Evolutionary conservation across 2,797 vertebrate genomes (phyloP).

Genomic region (Pangasius larnaudii): DNA sequence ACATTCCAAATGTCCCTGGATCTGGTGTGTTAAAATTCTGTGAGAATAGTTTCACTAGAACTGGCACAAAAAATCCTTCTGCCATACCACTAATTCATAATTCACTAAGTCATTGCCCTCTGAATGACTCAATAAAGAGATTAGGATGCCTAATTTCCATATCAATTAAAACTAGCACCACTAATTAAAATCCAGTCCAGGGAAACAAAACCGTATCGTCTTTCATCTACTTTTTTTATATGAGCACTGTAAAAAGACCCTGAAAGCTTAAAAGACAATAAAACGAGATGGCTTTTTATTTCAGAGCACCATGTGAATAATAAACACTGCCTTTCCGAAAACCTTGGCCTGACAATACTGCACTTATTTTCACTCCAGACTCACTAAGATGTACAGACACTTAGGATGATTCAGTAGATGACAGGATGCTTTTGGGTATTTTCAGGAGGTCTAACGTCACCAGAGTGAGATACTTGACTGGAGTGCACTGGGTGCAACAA

Average conservation of each 20-base stretch:
- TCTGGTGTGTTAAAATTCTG: not conserved
- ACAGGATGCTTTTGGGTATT: not conserved
- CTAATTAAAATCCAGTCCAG: conserved; percentile 25
- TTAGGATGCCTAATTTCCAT: conserved; percentile 8
- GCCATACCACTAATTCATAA: not conserved
- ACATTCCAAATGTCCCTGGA: conserved; percentile 3
- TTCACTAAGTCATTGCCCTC: too few species aligned
- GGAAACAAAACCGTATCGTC: not conserved
- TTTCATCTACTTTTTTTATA: conserved; percentile 22
- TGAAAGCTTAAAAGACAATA: conserved; percentile 12
- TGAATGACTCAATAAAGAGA: conserved; percentile 8
- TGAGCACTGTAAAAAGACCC: not conserved
- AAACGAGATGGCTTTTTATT: conserved; percentile 24
- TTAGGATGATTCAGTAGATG: conserved; percentile 7
- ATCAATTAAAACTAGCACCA: not conserved
- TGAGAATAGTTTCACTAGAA: not conserved
- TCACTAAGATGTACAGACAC: not conserved
- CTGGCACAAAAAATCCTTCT: not conserved
- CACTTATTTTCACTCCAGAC: conserved; percentile 16
- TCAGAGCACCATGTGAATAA: not conserved
- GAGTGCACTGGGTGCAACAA: not conserved
- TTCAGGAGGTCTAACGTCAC: conserved; percentile 7
- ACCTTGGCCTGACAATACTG: not conserved
- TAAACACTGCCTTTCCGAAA: conserved; percentile 12
- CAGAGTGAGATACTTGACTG: not conserved